phyloP scores from a whole-genome alignment of 2,797 vertebrate genomes.

The Diplodus puntazzo region DNA sequence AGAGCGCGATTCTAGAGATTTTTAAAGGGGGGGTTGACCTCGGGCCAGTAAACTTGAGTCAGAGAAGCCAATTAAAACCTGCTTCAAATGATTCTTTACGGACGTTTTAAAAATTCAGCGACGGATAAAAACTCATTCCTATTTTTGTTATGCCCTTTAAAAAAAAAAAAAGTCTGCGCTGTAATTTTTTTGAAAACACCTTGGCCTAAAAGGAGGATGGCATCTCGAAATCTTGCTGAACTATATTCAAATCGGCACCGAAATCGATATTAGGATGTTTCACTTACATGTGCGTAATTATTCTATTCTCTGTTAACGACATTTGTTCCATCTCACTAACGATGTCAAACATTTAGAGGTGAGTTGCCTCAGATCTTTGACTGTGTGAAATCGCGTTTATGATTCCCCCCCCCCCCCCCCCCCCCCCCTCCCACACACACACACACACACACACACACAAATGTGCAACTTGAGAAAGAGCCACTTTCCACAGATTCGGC shows the following conservation, averaged over 20 bases:
- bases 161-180: not conserved
- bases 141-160: not conserved
- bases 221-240: not conserved
- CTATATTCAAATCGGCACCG: not conserved
- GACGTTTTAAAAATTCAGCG: not conserved
- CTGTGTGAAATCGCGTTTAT: not conserved
- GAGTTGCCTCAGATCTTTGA: not conserved
- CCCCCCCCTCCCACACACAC: too few species aligned
- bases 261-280: not conserved
- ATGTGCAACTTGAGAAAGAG: not conserved
- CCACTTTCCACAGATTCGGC: not conserved
- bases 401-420: not conserved
- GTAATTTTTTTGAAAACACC: not conserved
- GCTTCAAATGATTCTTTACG: not conserved
- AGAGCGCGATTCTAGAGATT: not conserved
- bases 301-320: not conserved
- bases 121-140: not conserved
- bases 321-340: not conserved
- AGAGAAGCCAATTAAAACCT: not conserved
- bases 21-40: constrained; percentile 5
- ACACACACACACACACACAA: not conserved
- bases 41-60: not conserved
- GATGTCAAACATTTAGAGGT: not conserved
- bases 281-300: not conserved
- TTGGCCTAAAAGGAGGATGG: not conserved